Conservation (phyloP, 2,113 vertebrate genomes). For the Eudyptes chrysolophus region DNA sequence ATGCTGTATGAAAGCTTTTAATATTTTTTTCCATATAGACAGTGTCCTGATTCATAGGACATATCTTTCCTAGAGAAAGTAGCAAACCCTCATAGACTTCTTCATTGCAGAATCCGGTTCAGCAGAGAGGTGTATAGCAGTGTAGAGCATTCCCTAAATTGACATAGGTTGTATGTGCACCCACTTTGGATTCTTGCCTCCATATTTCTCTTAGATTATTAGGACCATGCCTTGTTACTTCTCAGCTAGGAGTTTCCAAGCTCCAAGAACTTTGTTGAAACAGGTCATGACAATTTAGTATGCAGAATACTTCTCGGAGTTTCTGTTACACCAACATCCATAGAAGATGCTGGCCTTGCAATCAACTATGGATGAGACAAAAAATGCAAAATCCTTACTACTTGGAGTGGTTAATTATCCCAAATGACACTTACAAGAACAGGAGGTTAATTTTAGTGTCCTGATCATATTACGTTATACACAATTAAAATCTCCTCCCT, state of each 20-base stretch:
- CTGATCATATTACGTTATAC: not conserved
- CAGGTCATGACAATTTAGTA: not conserved
- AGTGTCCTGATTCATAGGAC: not conserved
- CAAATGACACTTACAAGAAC: not conserved
- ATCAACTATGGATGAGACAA: not conserved
- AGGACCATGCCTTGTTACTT: not conserved
- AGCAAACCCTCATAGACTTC: not conserved
- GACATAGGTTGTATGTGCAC: not conserved
- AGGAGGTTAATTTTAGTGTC: not conserved
- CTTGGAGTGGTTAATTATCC: not conserved
- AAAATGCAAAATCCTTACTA: not conserved
- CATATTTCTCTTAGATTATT: not conserved
- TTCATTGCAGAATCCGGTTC: not conserved
- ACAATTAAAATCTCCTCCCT: not conserved
- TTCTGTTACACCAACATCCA: not conserved
- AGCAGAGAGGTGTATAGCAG: not conserved
- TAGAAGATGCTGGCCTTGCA: not conserved
- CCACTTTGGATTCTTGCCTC: not conserved
- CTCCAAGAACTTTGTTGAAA: not conserved
- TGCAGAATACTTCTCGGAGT: not conserved
- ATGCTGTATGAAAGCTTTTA: not conserved
- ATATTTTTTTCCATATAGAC: not conserved
- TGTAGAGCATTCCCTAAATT: not conserved
- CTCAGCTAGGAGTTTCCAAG: not conserved
- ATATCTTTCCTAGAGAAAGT: not conserved